Conservation (phyloP, 1,140 invertebrate genomes). For the Drosophila miranda region DNA sequence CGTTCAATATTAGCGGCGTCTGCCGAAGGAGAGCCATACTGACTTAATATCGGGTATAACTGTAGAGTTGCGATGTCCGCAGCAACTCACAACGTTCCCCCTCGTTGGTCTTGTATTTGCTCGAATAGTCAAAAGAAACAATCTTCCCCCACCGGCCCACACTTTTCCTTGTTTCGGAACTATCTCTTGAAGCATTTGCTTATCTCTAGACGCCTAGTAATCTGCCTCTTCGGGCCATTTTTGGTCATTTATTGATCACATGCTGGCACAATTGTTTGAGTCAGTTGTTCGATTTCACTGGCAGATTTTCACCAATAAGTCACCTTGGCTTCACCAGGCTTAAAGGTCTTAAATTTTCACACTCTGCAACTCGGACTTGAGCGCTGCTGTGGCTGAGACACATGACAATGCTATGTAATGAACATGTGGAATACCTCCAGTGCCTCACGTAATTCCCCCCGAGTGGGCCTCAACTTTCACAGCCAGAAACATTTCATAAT, state of each 20-base stretch:
- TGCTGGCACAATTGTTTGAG: slow-evolving; percentile 35
- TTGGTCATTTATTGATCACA: slow-evolving; percentile 31
- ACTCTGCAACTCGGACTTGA: not conserved
- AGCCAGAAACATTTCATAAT: slow-evolving; percentile 36
- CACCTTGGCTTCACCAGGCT: slow-evolving; percentile 32
- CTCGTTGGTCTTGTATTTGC: too few species aligned
- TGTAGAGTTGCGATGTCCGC: too few species aligned
- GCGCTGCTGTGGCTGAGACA: too few species aligned
- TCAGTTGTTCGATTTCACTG: slow-evolving; percentile 7
- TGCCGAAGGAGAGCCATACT: too few species aligned
- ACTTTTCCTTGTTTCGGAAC: not conserved
- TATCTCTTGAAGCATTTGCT: slow-evolving; percentile 26
- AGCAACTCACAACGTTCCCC: too few species aligned
- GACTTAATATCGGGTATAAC: too few species aligned
- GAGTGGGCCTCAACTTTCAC: slow-evolving; percentile 31
- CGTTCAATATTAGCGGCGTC: too few species aligned
- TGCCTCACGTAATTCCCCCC: slow-evolving; percentile 28
- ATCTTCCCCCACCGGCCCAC: too few species aligned
- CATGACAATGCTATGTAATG: too few species aligned
- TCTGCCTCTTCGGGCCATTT: slow-evolving; percentile 8
- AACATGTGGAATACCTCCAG: not conserved
- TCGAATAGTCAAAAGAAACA: too few species aligned
- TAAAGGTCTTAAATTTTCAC: slow-evolving; percentile 21
- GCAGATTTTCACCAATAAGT: slow-evolving; percentile 31
- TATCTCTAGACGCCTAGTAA: slow-evolving; percentile 24